phyloP scores from a whole-genome alignment of 2,113 vertebrate species.

The Aplodontia rufa region DNA sequence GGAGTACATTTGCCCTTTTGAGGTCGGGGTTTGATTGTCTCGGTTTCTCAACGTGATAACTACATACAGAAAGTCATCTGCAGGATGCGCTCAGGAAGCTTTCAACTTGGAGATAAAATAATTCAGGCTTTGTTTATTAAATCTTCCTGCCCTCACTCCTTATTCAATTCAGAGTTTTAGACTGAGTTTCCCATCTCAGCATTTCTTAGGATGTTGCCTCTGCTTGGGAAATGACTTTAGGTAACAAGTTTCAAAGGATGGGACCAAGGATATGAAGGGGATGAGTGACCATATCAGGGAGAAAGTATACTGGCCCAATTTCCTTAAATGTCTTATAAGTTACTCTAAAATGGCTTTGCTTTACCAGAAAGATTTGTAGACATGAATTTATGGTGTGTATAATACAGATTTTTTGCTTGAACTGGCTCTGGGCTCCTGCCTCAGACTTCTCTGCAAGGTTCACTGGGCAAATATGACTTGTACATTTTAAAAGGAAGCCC shows the following conservation, averaged over 20 bases:
- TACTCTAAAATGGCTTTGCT: constrained; percentile 38
- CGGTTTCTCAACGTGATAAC: not conserved
- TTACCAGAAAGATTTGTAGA: constrained; percentile 30
- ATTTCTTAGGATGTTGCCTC: constrained; percentile 11
- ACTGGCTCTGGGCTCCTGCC: not conserved
- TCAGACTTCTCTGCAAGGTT: not conserved
- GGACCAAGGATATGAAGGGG: constrained; percentile 24
- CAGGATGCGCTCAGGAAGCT: not conserved
- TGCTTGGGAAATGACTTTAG: not conserved
- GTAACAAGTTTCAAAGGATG: constrained; percentile 58
- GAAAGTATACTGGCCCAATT: not conserved
- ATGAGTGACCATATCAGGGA: constrained; percentile 60
- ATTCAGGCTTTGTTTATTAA: not conserved
- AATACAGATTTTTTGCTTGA: not conserved
- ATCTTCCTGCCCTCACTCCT: not conserved
- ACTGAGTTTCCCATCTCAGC: not conserved
- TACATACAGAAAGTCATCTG: not conserved
- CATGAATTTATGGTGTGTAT: not conserved
- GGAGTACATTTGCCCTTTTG: too few species aligned
- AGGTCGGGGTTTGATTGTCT: too few species aligned
- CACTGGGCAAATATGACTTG: not conserved
- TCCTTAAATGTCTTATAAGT: not conserved
- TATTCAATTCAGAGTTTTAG: not conserved
- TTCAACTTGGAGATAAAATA: not conserved
- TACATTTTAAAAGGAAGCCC: not conserved